Evolutionary conservation across 2,888 invertebrate genomes (phyloP), one percentile per base, ranked within the genome.

Genomic region (Dichetophora obliterata): DNA sequence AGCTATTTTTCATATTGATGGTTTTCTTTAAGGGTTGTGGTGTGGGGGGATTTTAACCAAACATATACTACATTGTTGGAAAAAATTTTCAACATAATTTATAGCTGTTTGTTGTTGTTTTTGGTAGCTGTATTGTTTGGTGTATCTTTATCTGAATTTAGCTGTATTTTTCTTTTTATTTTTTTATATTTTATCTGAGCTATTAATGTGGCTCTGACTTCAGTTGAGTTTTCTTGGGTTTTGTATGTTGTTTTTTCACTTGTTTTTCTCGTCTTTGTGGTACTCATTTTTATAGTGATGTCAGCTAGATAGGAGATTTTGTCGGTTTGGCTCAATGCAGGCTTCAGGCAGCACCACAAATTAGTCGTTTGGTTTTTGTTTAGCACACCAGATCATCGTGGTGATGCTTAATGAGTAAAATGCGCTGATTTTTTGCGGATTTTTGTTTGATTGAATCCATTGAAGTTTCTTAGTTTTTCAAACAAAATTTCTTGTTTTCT

Each of bases 181-280:
- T 57, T n/a, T 71, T 22, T 59, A 22, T 31, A 22, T 31, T 3
- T 27, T 50, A 59, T 37, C 57, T 2, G 16, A 37, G 59, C 59
- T 71, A 57, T 57, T 71, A 61, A 59, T 72, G 61, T 57, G 71
- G 11, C 34, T 54, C 71, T 68, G 19, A 68, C 27, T 24, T 63
- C n/a, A 63, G 19, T 16, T n/a, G 31, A 22, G n/a, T 54, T 54
- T 19, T n/a, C 22, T 19, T n/a, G 19, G 6, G n/a, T 63, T 63
- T 63, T 14, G 27, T 65, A 22, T 65, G 5, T 54, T 54, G 1
- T 63, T 31, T 68, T 50, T 48, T 27, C 5, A 31, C 31, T 68
- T 50, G 22, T 66, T 66, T 66, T 19, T 66, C 31, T 37, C 22
- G 43, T n/a, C 19, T 71, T 22, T 57, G n/a, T 37, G 19, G 27